Conservation (phyloP, 2,888 invertebrate species). For the Cistogaster globosa region DNA sequence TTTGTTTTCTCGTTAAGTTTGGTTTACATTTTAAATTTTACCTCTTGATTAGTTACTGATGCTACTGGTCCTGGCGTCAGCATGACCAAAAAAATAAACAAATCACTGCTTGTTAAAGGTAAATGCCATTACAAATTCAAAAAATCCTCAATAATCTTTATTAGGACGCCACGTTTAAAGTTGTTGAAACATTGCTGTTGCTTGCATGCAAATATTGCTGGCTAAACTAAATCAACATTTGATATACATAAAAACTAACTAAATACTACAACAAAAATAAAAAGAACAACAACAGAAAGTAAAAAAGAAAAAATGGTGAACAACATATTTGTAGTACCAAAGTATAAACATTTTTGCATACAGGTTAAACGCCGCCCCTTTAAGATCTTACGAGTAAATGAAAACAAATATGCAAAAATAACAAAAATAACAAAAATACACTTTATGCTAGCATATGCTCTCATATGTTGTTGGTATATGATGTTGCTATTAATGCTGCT, state of each 20-base stretch:
- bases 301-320: constrained; percentile 56
- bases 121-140: constrained; percentile 71
- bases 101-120: constrained; percentile 69
- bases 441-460: constrained; percentile 41
- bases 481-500: constrained; percentile 36
- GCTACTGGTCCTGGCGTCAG: constrained; percentile 53
- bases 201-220: constrained; percentile 58
- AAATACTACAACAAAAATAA: background rate
- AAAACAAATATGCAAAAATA: constrained; percentile 55
- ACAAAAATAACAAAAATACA: constrained; percentile 28
- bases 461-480: constrained; percentile 31
- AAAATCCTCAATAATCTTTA: constrained; percentile 66
- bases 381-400: constrained; percentile 31
- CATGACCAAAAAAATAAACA: constrained; percentile 59
- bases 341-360: constrained; percentile 48
- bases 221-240: constrained; percentile 51
- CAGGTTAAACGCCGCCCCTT: constrained; percentile 64
- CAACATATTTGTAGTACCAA: constrained; percentile 53
- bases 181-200: constrained; percentile 39
- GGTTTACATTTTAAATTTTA: constrained; percentile 24
- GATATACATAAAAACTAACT: constrained; percentile 39
- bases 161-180: constrained; percentile 66
- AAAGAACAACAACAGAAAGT: background rate
- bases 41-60: constrained; percentile 28
- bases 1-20: constrained; percentile 5